These are phyloP conservation scores for Mythimna albipuncta DNA, from an alignment of 2,888 invertebrate species.

Conservation along the genomic window DNA sequence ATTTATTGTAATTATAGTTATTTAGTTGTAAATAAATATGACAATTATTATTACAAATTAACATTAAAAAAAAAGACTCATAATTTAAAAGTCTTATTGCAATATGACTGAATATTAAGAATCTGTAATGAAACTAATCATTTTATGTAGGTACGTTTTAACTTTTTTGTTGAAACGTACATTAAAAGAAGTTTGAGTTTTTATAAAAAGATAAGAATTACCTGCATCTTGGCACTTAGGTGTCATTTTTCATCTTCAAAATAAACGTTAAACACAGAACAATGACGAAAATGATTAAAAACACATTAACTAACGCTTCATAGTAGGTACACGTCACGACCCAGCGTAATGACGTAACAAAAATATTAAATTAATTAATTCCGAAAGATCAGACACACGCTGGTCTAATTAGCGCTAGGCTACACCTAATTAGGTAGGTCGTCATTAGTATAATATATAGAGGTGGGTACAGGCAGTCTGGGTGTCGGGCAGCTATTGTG, in stretches of 20 bases:
- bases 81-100: too few relatives aligned
- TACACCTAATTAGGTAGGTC: slow-evolving; percentile 54
- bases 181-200: not conserved
- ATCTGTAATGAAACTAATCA: too few relatives aligned
- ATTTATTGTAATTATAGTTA: too few relatives aligned
- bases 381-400: slow-evolving; percentile 39
- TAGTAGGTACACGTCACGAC: not conserved
- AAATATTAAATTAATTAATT: slow-evolving; percentile 37
- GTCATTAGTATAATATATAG: slow-evolving; percentile 47
- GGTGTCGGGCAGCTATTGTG: slow-evolving; percentile 58
- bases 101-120: too few relatives aligned
- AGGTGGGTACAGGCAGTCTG: slow-evolving; percentile 47
- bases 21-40: too few relatives aligned
- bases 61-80: too few relatives aligned
- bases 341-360: slow-evolving; percentile 19
- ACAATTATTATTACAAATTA: too few relatives aligned
- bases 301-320: slow-evolving; percentile 19
- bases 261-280: not conserved
- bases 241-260: not conserved
- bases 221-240: not conserved
- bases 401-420: slow-evolving; percentile 42
- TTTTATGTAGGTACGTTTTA: too few relatives aligned
- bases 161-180: too few relatives aligned
- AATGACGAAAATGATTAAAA: slow-evolving; percentile 13
- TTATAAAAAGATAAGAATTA: too few relatives aligned